Base-by-base conservation (phyloP, 2,888 invertebrate species). In the Celastrina argiolus region DNA sequence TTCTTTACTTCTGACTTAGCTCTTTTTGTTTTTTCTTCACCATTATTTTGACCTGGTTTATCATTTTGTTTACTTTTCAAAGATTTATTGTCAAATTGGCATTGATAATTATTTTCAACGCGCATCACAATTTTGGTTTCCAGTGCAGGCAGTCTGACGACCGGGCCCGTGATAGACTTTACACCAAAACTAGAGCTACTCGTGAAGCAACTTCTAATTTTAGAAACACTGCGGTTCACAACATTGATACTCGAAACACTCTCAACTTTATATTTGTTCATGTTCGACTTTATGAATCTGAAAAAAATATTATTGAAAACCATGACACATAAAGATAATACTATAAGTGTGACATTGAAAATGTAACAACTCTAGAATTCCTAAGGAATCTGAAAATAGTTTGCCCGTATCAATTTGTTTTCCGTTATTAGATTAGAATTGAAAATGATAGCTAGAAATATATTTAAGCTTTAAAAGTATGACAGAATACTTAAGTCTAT, bases 41-140 rank as follows among this genome's bases (percentile, higher is more conserved):
- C 10, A 56, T 69, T 72, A 22, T 72, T 74, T 18, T 69, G 31
- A 45, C 70, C 70, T 2, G 68, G 16, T 16, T 58, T 64, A 61
- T 8, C 14, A 4, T 22, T 51, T 1, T 51, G 51, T 51, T 51
- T 26, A 12, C 12, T 51, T 51, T 12, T 51, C 22, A 22, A 14
- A 12, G 2, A 22, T 22, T 51, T 51, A 22, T 51, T 51, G 22
- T 51, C 14, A 18, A 51, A 51, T 22, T 3, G 18, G 12, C 36
- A 36, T 51, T 2, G 69, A 12, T 58, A 16, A 31, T 68, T 65
- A 45, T 74, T 76, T 28, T 80, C 81, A 56, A 81, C 10, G 45
- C 80, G 79, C 88, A 89, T 84, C 10, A 88, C 76, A 39, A 83
- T 69, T 72, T 82, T 82, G 0, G 81, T 74, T 56, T 83, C 81